Evolutionary conservation across 1,140 invertebrate genomes (phyloP), one percentile per base, ranked within the genome.

Genomic region (Antheraea mylitta): DNA sequence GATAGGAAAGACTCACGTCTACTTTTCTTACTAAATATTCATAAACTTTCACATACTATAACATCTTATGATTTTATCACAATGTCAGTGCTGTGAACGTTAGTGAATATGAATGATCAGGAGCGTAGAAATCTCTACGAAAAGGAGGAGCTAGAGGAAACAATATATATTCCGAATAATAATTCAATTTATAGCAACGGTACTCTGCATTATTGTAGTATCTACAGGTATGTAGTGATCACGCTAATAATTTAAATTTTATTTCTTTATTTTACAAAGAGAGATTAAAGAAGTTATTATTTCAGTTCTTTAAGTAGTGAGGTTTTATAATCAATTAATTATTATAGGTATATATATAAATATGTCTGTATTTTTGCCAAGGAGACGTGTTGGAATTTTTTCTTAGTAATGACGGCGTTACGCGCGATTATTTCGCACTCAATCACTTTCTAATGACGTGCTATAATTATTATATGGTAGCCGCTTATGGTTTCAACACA

Each of bases 101-200:
- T 48, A 77, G 66, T 70, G 45, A 87, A 82, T 77, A 91, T 91
- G 89, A 87, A 86, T 85, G 89, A 89, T 30, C 72, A 82, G 68
- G 86, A 83, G 59, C 77, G 82, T 48, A 89, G 79, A 77, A 83
- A 70, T 66, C 79, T 83, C 72, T 84, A 85, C 48, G 86, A 87
- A 58, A 81, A 69, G 59, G 78, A 87, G n/a, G 87, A 89, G 53
- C 59, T 71, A 13, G 87, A 80, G 60, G 89, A 90, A 64, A 72
- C 80, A 11, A 69, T 87, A 69, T 91, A 90, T 70, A 79, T 78
- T 10, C 76, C 87, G 7, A 91, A 91, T 69, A 92, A 92, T 68
- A 88, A 90, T 73, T 93, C 92, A 7, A 82, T 92, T 73, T 93
- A 93, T 73, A 93, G 92, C 71, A 90, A 86, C 73, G 87, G 87